phyloP scores from a whole-genome alignment of 1,140 invertebrate species.

The Heliconius hewitsoni region DNA sequence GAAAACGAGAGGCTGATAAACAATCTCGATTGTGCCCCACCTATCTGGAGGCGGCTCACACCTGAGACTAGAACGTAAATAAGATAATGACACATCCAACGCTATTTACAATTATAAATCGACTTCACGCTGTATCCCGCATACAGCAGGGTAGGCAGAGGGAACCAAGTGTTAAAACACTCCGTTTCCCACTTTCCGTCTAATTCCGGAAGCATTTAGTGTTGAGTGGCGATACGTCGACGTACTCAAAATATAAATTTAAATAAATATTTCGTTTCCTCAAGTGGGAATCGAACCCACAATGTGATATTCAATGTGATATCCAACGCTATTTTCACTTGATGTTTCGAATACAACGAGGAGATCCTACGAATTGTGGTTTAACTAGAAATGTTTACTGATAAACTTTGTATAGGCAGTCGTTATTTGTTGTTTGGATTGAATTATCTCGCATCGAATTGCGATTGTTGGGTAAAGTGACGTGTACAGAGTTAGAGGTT shows the following conservation, averaged over 20 bases:
- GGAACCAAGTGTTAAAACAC: too few relatives aligned
- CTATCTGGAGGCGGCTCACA: constrained; percentile 44
- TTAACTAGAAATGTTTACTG: not conserved
- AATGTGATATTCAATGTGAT: too few relatives aligned
- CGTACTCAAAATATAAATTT: too few relatives aligned
- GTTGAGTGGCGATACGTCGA: too few relatives aligned
- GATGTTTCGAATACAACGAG: not conserved
- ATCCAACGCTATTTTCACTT: not conserved
- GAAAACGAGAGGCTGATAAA: constrained; percentile 76
- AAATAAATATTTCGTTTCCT: too few relatives aligned
- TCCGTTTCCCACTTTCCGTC: too few relatives aligned
- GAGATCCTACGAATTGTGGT: not conserved
- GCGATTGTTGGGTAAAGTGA: not conserved
- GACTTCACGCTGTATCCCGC: too few relatives aligned
- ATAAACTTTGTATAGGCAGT: not conserved
- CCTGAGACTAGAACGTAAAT: constrained; percentile 26
- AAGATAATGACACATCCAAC: constrained; percentile 12
- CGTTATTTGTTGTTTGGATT: not conserved
- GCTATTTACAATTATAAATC: not conserved
- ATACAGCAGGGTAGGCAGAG: too few relatives aligned
- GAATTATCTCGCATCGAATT: not conserved
- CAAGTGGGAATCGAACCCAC: too few relatives aligned
- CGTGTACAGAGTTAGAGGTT: not conserved
- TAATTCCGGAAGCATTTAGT: too few relatives aligned
- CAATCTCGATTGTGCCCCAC: constrained; percentile 71